These are phyloP conservation scores for Morphnarchus princeps DNA, from an alignment of 2,113 vertebrate species.

Conservation along the genomic window DNA sequence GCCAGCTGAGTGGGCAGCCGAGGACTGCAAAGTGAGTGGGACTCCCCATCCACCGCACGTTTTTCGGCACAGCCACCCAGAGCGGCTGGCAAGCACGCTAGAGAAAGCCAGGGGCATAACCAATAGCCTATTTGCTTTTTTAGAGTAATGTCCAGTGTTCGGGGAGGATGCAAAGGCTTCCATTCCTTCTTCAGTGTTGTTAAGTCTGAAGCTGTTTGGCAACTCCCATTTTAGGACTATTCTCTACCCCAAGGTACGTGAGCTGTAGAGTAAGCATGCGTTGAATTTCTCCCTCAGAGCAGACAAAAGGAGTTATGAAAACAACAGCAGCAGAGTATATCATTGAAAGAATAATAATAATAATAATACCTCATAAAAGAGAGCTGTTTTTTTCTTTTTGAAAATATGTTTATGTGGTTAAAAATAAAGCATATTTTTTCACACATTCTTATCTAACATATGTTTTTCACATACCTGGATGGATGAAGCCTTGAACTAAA, in stretches of 20 bases:
- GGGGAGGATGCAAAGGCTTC: background rate
- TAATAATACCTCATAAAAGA: background rate
- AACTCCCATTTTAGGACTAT: background rate
- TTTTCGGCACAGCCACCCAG: background rate
- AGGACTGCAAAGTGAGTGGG: background rate
- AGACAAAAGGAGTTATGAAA: background rate
- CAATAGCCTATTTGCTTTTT: background rate
- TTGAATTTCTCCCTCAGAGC: background rate
- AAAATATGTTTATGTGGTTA: background rate
- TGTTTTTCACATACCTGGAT: background rate
- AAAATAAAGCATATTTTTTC: background rate
- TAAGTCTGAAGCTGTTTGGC: background rate
- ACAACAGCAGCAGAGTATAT: background rate
- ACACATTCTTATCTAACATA: background rate
- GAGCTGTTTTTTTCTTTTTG: background rate
- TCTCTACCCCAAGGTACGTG: background rate
- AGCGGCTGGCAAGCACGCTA: rapidly evolving
- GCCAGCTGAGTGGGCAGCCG: background rate
- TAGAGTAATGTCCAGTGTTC: background rate
- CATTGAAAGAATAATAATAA: background rate
- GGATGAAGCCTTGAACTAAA: background rate
- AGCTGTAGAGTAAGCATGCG: background rate
- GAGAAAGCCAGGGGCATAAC: background rate
- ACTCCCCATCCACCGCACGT: rapidly evolving
- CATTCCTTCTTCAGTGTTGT: background rate